A percentile compares a stretch with the other conserved stretches of the same genome.
phyloP scores from a whole-genome alignment of 1,140 invertebrate genomes.

The Ceratina calcarata region DNA sequence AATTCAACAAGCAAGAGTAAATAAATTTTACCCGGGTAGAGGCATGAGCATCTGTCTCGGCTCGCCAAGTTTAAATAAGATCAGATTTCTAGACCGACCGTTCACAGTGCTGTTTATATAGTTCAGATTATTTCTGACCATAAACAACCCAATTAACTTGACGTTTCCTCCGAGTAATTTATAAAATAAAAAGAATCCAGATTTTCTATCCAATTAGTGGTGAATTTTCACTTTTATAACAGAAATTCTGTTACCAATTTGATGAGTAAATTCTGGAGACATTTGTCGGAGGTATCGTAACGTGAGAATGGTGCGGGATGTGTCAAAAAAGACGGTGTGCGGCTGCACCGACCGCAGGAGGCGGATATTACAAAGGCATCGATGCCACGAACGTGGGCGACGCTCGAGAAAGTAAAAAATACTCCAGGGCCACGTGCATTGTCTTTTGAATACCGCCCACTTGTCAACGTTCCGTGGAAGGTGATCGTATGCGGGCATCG shows the following conservation, averaged over 20 bases:
- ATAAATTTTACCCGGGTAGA: constrained; percentile 10
- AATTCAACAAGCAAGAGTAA: not conserved
- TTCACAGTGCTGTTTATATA: too few species aligned
- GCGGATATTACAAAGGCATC: constrained; percentile 2
- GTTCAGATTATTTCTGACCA: too few species aligned
- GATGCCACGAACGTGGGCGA: constrained; percentile 48
- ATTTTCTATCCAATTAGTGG: too few species aligned
- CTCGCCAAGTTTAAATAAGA: constrained; percentile 1
- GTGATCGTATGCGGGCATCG: constrained; percentile 40
- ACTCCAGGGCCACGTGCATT: constrained; percentile 48
- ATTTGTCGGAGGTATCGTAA: constrained; percentile 51
- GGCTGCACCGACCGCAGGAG: constrained; percentile 13
- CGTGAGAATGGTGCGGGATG: constrained; percentile 14
- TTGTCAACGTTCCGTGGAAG: constrained; percentile 31
- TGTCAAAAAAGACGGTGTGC: constrained; percentile 10
- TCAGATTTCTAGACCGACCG: constrained; percentile 3
- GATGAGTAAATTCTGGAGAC: too few species aligned
- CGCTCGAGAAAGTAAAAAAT: constrained; percentile 62
- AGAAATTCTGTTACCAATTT: too few species aligned
- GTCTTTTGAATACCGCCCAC: constrained; percentile 46
- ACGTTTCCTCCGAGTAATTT: not conserved
- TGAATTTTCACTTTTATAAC: too few species aligned
- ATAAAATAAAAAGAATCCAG: too few species aligned
- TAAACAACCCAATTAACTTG: not conserved
- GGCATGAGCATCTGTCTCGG: not conserved